Evolutionary conservation across 2,888 invertebrate species (phyloP), one percentile per base, ranked within the genome.

Genomic region (Athripsodes cinereus): DNA sequence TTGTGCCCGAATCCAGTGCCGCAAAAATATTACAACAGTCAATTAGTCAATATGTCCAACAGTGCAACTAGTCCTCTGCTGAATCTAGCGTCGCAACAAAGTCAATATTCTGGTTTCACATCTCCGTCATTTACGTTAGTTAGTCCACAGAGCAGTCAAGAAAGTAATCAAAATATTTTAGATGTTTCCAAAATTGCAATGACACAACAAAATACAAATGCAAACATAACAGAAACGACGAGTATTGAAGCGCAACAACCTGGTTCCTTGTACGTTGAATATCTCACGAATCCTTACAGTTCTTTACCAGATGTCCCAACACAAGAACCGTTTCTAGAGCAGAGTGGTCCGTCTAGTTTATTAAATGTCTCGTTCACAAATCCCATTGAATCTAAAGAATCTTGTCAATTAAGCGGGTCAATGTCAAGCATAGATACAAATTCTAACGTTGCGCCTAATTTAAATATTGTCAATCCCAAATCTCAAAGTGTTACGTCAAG

Each of bases 251-350:
- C 65, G 6, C 69, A 68, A 60, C 69, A 70, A 1, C 65, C 65
- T 1, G 63, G 69, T 18, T 73, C 74, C 1, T 61, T 83, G 3
- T 83, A 80, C 67, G 72, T 76, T 0, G 82, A 83, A 53, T 83
- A 82, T 60, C 66, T 83, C 50, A 79, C 75, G 0, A 81, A 83
- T 63, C 82, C 82, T 0, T 83, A 83, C 66, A 81, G 75, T 58
- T 72, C 77, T 8, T 58, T 70, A 0, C 74, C 70, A 48, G 70
- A 73, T 22, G 5, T 13, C 11, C 40, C 51, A 2, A 47, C 22
- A 5, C 55, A 52, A 26, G 35, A 54, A 22, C 21, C 44, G n/a
- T 13, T 35, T 5, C 6, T 3, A 18, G 6, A 10, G 20, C 16
- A 50, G 16, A 53, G 52, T n/a, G 71, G 72, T 21, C 61, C 63